Conservation (phyloP, 2,797 vertebrate species). For the Podarcis lilfordi region DNA sequence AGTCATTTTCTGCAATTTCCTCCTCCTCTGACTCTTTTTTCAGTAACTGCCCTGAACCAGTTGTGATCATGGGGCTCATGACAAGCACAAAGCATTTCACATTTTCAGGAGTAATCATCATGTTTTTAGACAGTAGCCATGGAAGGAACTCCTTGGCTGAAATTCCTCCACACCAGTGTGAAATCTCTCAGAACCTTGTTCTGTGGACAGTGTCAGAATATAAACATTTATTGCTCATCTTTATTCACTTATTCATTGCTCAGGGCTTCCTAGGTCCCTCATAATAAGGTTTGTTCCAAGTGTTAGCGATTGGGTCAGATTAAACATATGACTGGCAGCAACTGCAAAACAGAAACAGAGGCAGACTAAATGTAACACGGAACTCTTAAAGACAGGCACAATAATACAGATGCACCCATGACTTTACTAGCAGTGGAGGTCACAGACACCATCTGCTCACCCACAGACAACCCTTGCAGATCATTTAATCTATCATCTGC, state of each 20-base stretch:
- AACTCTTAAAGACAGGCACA: constrained; percentile 19
- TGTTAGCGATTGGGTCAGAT: not conserved
- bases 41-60: no score
- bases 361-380: constrained; percentile 12
- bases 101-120: not conserved
- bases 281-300: not conserved
- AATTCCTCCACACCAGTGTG: not conserved
- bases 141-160: not conserved
- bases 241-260: not conserved
- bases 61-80: no score
- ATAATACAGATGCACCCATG: constrained; percentile 33
- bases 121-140: not conserved
- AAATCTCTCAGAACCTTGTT: not conserved
- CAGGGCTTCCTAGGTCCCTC: not conserved
- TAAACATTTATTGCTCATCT: not conserved
- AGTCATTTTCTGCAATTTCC: no score
- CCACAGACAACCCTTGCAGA: constrained; percentile 16
- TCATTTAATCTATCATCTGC: constrained; percentile 60
- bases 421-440: constrained; percentile 21
- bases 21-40: no score
- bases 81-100: not conserved
- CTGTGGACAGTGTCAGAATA: not conserved
- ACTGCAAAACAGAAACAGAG: not conserved
- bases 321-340: constrained; percentile 16
- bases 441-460: constrained; percentile 53